A percentile compares a stretch with the other conserved stretches of the same genome.
These are phyloP conservation scores for Danio choprae DNA, from an alignment of 2,797 vertebrate genomes.

Conservation along the genomic window DNA sequence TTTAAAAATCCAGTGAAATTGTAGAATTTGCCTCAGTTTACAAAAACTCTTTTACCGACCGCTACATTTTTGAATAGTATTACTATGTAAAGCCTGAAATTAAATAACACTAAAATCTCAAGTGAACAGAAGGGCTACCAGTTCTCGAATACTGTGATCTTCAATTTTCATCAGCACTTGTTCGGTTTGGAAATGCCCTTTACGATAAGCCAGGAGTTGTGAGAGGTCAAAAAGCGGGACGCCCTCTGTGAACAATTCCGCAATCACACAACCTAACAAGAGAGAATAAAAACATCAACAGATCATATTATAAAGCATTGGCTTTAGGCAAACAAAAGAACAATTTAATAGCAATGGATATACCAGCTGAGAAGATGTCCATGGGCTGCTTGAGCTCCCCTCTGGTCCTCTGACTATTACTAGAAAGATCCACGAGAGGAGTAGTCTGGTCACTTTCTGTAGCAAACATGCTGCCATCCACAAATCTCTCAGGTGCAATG, in stretches of 20 bases:
- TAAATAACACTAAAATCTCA: neutral
- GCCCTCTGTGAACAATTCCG: conserved; percentile 95
- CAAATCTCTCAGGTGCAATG: conserved; percentile 95
- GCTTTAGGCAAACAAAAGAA: neutral
- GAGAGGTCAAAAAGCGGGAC: conserved; percentile 96
- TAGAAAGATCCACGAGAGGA: conserved; percentile 92
- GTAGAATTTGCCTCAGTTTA: too few species aligned
- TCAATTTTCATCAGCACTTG: conserved; percentile 95
- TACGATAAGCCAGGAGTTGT: conserved; percentile 95
- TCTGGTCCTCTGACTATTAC: conserved; percentile 90
- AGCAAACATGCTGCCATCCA: conserved; percentile 93
- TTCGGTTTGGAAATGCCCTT: conserved; percentile 92
- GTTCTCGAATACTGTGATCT: conserved; percentile 88
- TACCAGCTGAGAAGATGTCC: conserved; percentile 99
- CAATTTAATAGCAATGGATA: neutral
- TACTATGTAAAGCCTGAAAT: neutral
- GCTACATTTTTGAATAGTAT: neutral
- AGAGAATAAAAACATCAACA: conserved; percentile 26
- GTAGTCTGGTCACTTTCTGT: conserved; percentile 92
- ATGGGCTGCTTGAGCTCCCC: conserved; percentile 93
- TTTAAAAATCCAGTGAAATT: too few species aligned
- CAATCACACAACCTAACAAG: conserved; percentile 92
- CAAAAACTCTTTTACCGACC: neutral
- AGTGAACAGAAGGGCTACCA: conserved; percentile 76
- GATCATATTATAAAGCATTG: neutral